Evolutionary conservation across 2,888 invertebrate species (phyloP).

Genomic region (Drosophila nigricruria): DNA sequence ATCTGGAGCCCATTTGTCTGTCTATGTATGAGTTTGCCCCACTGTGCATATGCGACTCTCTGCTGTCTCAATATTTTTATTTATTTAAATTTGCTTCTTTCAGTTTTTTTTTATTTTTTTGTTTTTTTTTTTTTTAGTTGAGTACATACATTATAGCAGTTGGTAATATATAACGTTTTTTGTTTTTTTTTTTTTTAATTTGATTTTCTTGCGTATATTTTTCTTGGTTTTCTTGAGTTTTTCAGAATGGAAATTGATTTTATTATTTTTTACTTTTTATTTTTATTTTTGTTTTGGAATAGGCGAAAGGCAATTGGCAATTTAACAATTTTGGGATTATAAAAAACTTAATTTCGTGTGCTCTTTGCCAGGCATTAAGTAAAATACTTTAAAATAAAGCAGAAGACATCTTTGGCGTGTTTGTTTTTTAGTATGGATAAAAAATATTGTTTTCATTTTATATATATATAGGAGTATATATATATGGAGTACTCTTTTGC

Average conservation of each 20-base stretch:
- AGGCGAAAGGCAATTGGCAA: constrained; percentile 49
- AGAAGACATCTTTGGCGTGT: constrained; percentile 79
- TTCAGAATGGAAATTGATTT: constrained; percentile 55
- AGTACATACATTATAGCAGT: constrained; percentile 73
- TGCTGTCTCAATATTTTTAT: constrained; percentile 73
- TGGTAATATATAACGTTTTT: constrained; percentile 78
- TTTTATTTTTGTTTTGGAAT: constrained; percentile 25
- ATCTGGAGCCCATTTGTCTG: background rate
- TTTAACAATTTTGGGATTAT: constrained; percentile 28
- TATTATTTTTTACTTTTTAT: constrained; percentile 14
- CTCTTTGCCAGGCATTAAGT: constrained; percentile 30
- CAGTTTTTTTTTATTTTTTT: constrained; percentile 55
- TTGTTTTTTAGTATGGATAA: constrained; percentile 67
- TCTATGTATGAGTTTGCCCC: background rate
- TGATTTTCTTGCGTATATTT: constrained; percentile 74
- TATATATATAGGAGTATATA: constrained; percentile 57
- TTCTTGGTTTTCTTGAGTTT: constrained; percentile 59
- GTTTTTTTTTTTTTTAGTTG: constrained; percentile 59
- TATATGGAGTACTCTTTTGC: constrained; percentile 70
- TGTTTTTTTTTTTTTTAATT: constrained; percentile 45
- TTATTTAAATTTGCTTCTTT: constrained; percentile 75
- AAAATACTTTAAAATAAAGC: constrained; percentile 73
- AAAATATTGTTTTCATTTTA: constrained; percentile 44
- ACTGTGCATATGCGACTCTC: constrained; percentile 2
- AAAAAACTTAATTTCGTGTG: constrained; percentile 7